Conservation (phyloP, 2,888 invertebrate genomes). For the Chelonus formosanus region DNA sequence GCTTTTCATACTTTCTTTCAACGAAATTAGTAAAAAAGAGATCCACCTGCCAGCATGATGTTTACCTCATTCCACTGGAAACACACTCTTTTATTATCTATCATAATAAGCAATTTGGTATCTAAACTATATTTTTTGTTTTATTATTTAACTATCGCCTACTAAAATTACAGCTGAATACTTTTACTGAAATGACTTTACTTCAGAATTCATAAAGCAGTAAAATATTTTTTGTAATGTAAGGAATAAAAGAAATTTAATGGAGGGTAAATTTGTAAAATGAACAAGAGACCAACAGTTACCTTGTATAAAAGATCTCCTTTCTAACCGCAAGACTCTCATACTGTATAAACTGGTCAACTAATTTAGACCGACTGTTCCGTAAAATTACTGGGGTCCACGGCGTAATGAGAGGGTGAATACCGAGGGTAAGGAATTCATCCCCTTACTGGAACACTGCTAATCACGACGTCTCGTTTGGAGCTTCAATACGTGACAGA, state of each 20-base stretch:
- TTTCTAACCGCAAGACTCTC: conserved; percentile 24
- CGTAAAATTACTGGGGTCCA: conserved; percentile 56
- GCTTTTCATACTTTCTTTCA: conserved; percentile 19
- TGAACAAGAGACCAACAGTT: conserved; percentile 1
- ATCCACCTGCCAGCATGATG: conserved; percentile 17
- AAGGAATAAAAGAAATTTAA: no score
- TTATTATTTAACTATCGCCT: conserved; percentile 18
- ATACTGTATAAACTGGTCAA: conserved; percentile 46
- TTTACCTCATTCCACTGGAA: conserved; percentile 48
- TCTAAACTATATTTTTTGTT: conserved; percentile 35
- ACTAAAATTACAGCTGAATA: no score
- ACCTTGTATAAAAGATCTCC: not conserved
- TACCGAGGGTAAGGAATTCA: conserved; percentile 50
- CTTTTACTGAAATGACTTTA: no score
- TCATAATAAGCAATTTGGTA: conserved; percentile 52
- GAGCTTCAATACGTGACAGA: conserved; percentile 1
- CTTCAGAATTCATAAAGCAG: no score
- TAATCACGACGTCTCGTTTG: conserved; percentile 29
- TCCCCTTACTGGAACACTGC: conserved; percentile 42
- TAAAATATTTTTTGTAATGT: not conserved
- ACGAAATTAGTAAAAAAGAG: conserved; percentile 53
- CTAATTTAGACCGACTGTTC: conserved; percentile 59
- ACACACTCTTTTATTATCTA: conserved; percentile 57
- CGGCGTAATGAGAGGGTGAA: conserved; percentile 58
- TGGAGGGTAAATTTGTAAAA: no score